phyloP scores from a whole-genome alignment of 2,113 vertebrate genomes.

The Pelusios castaneus region DNA sequence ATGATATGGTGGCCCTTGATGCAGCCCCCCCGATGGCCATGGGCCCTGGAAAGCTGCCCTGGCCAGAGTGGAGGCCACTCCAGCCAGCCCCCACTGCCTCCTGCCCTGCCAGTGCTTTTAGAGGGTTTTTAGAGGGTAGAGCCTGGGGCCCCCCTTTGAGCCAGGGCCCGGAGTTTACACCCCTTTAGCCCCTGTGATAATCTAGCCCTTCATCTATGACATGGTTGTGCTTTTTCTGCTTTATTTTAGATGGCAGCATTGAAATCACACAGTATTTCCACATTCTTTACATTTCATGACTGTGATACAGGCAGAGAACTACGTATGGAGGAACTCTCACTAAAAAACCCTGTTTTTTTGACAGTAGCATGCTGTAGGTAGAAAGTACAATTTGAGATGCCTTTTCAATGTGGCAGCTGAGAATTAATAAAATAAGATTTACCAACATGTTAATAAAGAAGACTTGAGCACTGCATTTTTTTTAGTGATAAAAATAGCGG shows the following conservation, averaged over 20 bases:
- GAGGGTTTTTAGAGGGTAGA: too few relatives aligned
- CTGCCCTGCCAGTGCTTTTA: too few relatives aligned
- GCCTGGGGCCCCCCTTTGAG: too few relatives aligned
- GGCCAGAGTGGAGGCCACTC: too few relatives aligned
- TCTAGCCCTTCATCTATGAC: too few relatives aligned
- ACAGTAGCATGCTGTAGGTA: rapidly evolving
- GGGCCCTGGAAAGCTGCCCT: too few relatives aligned
- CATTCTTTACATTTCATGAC: not conserved
- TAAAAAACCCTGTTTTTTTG: not conserved
- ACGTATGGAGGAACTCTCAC: not conserved
- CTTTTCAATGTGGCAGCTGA: not conserved
- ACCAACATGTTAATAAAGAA: not conserved
- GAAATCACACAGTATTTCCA: rapidly evolving
- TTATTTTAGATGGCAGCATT: not conserved
- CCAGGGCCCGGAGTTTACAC: too few relatives aligned
- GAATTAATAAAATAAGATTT: not conserved
- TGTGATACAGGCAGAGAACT: rapidly evolving
- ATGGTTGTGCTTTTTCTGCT: not conserved
- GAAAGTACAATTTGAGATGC: not conserved
- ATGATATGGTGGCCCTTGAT: too few relatives aligned
- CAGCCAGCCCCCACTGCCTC: too few relatives aligned
- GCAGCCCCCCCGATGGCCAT: too few relatives aligned
- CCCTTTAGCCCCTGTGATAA: too few relatives aligned
- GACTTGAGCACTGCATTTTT: not conserved
- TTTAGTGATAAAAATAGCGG: not conserved